Evolutionary conservation across 2,888 invertebrate species (phyloP).

Genomic region (Stenurella melanura): DNA sequence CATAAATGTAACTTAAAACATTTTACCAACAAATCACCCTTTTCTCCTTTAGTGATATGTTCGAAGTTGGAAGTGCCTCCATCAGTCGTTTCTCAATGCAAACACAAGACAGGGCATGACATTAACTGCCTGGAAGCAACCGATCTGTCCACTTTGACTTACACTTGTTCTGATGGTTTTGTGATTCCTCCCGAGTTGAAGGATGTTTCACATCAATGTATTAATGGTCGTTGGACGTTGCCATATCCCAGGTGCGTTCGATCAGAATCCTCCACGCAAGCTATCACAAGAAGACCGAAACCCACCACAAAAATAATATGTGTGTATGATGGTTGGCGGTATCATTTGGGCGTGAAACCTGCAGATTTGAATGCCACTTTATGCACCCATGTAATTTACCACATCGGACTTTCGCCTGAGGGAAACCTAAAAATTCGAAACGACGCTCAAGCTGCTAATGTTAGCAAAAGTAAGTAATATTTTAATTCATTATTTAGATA

Average conservation of each 20-base stretch:
- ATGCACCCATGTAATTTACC: slow-evolving; percentile 60
- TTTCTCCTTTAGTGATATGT: slow-evolving; percentile 36
- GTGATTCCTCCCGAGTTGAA: slow-evolving; percentile 1
- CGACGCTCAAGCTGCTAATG: slow-evolving; percentile 49
- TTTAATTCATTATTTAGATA: too few species aligned
- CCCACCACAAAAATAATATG: slow-evolving; percentile 56
- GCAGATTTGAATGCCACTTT: slow-evolving; percentile 58
- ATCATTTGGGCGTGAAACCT: slow-evolving; percentile 53
- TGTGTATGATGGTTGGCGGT: slow-evolving; percentile 60
- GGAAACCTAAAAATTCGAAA: slow-evolving; percentile 58
- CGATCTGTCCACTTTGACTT: slow-evolving; percentile 41
- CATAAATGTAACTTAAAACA: too few species aligned
- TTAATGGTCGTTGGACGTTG: background rate
- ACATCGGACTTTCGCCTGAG: slow-evolving; percentile 57
- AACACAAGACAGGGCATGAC: slow-evolving; percentile 27
- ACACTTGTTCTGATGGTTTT: slow-evolving; percentile 37
- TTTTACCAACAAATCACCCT: too few species aligned
- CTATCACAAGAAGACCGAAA: background rate
- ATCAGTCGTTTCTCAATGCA: slow-evolving; percentile 29
- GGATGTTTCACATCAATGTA: background rate
- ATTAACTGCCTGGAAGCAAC: slow-evolving; percentile 42
- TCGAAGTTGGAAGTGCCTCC: slow-evolving; percentile 32
- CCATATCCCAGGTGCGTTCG: background rate
- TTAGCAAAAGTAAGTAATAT: slow-evolving; percentile 12
- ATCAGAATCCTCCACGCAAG: background rate